Evolutionary conservation across 2,113 vertebrate genomes (phyloP).

Genomic region (Heterotilapia buettikoferi): DNA sequence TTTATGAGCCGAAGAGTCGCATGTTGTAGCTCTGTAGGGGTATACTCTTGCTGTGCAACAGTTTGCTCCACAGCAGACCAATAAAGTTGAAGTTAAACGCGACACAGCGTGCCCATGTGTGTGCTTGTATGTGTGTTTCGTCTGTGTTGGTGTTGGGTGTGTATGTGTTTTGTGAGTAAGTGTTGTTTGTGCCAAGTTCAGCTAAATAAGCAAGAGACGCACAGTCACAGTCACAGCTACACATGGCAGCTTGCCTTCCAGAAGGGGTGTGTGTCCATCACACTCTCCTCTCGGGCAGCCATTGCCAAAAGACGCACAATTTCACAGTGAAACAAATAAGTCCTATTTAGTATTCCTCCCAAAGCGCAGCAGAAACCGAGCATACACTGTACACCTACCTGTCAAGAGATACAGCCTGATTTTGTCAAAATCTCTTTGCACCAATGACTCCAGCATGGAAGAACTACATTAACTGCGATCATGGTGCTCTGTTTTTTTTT

Average conservation of each 20-base stretch:
- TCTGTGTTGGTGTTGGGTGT: not conserved
- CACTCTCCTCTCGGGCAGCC: conserved; percentile 7
- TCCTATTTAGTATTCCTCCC: not conserved
- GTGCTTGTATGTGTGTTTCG: not conserved
- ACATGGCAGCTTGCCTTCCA: conserved; percentile 39
- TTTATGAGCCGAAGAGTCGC: not conserved
- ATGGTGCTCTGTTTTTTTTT: not conserved
- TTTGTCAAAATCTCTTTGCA: not conserved
- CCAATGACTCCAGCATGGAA: not conserved
- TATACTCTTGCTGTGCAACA: not conserved
- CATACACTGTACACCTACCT: not conserved
- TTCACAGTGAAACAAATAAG: conserved; percentile 16
- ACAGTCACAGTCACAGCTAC: conserved; percentile 49
- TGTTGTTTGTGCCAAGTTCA: conserved; percentile 38
- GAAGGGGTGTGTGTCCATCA: conserved; percentile 39
- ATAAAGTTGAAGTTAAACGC: not conserved
- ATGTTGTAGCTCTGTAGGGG: not conserved
- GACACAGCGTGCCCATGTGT: not conserved
- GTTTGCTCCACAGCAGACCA: not conserved
- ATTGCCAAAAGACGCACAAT: not conserved
- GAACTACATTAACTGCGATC: not conserved
- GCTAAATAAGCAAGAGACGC: conserved; percentile 36
- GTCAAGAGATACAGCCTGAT: not conserved
- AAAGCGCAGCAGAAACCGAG: not conserved
- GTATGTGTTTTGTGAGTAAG: conserved; percentile 21